Base-by-base conservation (phyloP, 2,888 invertebrate genomes). In the Raillietiella orientalis region DNA sequence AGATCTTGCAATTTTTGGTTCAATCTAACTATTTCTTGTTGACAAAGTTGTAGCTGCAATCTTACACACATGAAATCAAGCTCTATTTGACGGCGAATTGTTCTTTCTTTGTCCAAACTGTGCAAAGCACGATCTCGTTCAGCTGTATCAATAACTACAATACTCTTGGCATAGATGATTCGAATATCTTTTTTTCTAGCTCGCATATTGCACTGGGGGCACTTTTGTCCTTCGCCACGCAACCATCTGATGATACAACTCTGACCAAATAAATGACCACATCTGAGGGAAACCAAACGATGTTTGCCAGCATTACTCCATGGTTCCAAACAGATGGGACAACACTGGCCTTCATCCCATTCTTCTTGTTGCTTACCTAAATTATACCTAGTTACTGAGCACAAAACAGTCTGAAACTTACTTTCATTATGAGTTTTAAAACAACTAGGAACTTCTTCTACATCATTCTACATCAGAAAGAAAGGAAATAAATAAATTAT, bases 261-360 rank as follows among this genome's bases (percentile, higher is more conserved):
- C 1, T 60, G 48, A 0, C 90, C 90, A 45, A 82, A 90, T 5
- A 87, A 46, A 47, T 90, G 90, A 0, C 90, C 90, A 45, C 90
- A 90, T 39, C 64, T 65, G 5, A 90, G 47, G 1, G 74, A 64
- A n/a, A 67, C 66, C 3, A 87, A 48, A 27, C 82, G 55, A 43
- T 90, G 90, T 0, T 58, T 59, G 0, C 84, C 87, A 0, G 66
- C 59, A 41, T 65, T 74, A 3, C 67, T 70, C 74, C 79, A 87
- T 3, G 56, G 47, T 28, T 84, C 84, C 33, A 79, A 53, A 41
- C 87, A 87, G 33, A 87, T 82, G 0, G 77, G 62, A 37, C 87
- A 87, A 0, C 57, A 55, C 38, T 61, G 56, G 1, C 65, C 67
- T 25, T 66, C 65, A 23, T 59, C 58, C 3, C 61, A 60, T n/a